Evolutionary conservation across 2,888 invertebrate genomes (phyloP).

Genomic region (Volucella bombylans): DNA sequence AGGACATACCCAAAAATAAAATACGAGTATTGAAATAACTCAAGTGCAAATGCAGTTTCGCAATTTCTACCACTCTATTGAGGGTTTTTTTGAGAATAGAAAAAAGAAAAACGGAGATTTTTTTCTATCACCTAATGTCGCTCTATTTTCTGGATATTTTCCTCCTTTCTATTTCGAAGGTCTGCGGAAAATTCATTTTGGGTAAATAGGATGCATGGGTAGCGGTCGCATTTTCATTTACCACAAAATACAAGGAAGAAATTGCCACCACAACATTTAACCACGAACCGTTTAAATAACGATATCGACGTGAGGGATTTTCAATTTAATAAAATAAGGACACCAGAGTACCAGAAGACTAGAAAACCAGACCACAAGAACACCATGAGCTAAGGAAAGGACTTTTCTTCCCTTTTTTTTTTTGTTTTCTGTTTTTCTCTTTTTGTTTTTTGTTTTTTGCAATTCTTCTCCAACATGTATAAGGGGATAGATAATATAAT

Average conservation of each 20-base stretch:
- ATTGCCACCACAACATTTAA: slow-evolving; percentile 59
- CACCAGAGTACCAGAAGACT: background rate
- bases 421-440: slow-evolving; percentile 2
- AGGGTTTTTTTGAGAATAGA: slow-evolving; percentile 8
- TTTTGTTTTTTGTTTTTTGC: background rate
- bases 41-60: slow-evolving; percentile 42
- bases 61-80: slow-evolving; percentile 25
- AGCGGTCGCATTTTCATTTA: slow-evolving; percentile 52
- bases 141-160: slow-evolving; percentile 10
- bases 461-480: slow-evolving; percentile 5
- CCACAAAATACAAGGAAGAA: slow-evolving; percentile 32
- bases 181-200: slow-evolving; percentile 50
- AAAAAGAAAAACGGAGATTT: background rate
- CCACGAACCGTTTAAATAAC: slow-evolving; percentile 72
- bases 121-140: background rate
- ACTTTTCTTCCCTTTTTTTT: slow-evolving; percentile 1
- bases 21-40: slow-evolving; percentile 37
- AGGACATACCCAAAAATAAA: slow-evolving; percentile 21
- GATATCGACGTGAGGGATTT: slow-evolving; percentile 73
- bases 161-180: background rate
- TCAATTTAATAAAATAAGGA: slow-evolving; percentile 70
- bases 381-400: slow-evolving; percentile 14
- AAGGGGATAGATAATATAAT: slow-evolving; percentile 43
- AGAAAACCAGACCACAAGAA: slow-evolving; percentile 9
- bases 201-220: slow-evolving; percentile 55